These are phyloP conservation scores for Taenaris catops DNA, from an alignment of 2,888 invertebrate genomes.

Conservation along the genomic window DNA sequence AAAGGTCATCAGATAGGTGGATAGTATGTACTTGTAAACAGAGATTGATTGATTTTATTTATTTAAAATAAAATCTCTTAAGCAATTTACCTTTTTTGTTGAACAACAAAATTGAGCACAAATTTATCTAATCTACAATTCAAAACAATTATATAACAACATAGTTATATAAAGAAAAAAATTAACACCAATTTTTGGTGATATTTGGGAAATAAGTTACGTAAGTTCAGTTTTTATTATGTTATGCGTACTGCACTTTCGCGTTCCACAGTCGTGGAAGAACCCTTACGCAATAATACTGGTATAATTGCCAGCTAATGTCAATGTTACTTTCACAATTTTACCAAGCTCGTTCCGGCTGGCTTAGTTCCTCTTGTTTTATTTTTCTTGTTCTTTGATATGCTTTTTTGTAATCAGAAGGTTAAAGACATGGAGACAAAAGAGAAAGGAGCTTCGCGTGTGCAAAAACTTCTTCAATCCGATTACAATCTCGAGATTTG, in stretches of 20 bases:
- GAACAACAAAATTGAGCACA: slow-evolving; percentile 1
- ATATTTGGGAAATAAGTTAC: slow-evolving; percentile 34
- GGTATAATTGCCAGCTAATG: slow-evolving; percentile 67
- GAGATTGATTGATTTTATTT: too few relatives aligned
- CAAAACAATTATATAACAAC: slow-evolving; percentile 1
- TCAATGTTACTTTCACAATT: slow-evolving; percentile 74
- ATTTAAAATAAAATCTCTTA: too few relatives aligned
- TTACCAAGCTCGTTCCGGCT: slow-evolving; percentile 45
- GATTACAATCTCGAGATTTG: too few relatives aligned
- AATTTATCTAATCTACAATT: not conserved
- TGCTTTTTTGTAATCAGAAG: slow-evolving; percentile 41
- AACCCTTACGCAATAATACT: slow-evolving; percentile 54
- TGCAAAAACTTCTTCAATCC: not conserved
- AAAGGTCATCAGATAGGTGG: too few relatives aligned
- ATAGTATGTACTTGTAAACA: too few relatives aligned
- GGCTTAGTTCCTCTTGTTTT: slow-evolving; percentile 47
- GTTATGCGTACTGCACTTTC: slow-evolving; percentile 56
- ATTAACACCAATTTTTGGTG: slow-evolving; percentile 4
- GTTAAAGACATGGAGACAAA: not conserved
- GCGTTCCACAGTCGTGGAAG: slow-evolving; percentile 34
- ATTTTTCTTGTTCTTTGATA: slow-evolving; percentile 36
- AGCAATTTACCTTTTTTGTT: too few relatives aligned
- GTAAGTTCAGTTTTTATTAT: slow-evolving; percentile 58
- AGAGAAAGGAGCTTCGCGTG: slow-evolving; percentile 6
- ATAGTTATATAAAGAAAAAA: slow-evolving; percentile 9